Conservation (phyloP, 2,113 vertebrate genomes). For the Dissostichus mawsoni region DNA sequence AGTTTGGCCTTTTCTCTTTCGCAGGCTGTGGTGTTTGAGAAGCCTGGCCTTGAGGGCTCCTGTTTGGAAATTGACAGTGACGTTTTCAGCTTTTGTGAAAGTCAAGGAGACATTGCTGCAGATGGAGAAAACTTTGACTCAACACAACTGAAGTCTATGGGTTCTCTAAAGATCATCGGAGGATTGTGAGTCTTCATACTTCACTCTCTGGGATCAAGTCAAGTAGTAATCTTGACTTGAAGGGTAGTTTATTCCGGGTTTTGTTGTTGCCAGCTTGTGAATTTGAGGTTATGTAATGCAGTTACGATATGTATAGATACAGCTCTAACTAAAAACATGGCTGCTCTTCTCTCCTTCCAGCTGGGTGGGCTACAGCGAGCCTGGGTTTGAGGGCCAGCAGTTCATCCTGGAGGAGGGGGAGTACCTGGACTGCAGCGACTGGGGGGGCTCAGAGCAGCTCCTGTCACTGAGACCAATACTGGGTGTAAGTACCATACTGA, state of each 20-base stretch:
- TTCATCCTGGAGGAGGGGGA: constrained; percentile 94
- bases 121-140: constrained; percentile 34
- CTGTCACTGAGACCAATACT: constrained; percentile 89
- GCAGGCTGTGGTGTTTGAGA: constrained; percentile 90
- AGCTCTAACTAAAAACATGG: neutral
- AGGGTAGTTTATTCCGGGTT: neutral
- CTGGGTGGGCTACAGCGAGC: constrained; percentile 92
- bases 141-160: constrained; percentile 76
- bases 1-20: neutral
- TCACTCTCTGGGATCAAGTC: neutral
- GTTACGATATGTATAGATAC: neutral
- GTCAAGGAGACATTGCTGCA: constrained; percentile 31
- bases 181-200: constrained; percentile 88
- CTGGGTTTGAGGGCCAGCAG: constrained; percentile 92
- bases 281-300: constrained; percentile 31
- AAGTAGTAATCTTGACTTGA: neutral
- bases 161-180: constrained; percentile 91
- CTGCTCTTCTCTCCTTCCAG: constrained; percentile 70
- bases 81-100: constrained; percentile 76
- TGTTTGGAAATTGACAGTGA: constrained; percentile 88
- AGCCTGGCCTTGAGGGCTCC: constrained; percentile 89
- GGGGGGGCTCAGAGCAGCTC: constrained; percentile 87
- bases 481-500: constrained; percentile 84
- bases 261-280: neutral
- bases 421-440: constrained; percentile 90